Evolutionary conservation across 2,888 invertebrate genomes (phyloP).

Genomic region (Seladonia tumulorum): DNA sequence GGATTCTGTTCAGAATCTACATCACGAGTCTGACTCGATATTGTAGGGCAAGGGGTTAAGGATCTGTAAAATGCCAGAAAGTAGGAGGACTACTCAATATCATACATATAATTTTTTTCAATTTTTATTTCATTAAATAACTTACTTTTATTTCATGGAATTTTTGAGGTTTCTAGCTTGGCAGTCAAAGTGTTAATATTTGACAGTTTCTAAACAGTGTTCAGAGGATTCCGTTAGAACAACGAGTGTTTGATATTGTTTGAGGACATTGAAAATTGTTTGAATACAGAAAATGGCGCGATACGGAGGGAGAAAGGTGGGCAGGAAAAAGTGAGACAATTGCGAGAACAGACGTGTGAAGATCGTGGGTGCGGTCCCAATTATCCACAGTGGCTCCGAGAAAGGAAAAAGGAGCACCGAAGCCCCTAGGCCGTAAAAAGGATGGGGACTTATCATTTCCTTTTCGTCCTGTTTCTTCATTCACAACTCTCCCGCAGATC

Average conservation of each 20-base stretch:
- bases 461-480: constrained; percentile 56
- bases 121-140: too few relatives aligned
- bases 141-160: too few relatives aligned
- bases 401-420: constrained; percentile 56
- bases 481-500: constrained; percentile 63
- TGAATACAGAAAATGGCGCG: neutral
- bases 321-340: constrained; percentile 37
- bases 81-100: too few relatives aligned
- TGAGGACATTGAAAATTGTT: constrained; percentile 16
- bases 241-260: constrained; percentile 3
- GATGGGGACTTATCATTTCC: constrained; percentile 50
- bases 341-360: constrained; percentile 22
- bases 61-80: too few relatives aligned
- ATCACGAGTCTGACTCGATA: too few relatives aligned
- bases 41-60: too few relatives aligned
- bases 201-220: neutral
- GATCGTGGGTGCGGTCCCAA: constrained; percentile 76
- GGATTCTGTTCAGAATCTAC: too few relatives aligned
- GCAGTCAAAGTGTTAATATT: too few relatives aligned
- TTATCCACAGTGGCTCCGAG: constrained; percentile 78
- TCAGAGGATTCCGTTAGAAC: neutral
- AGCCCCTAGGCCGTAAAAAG: constrained; percentile 59
- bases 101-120: too few relatives aligned
- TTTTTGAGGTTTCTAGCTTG: too few relatives aligned
- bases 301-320: constrained; percentile 12